phyloP scores from a whole-genome alignment of 2,888 invertebrate species.

The Drosophila incognita region DNA sequence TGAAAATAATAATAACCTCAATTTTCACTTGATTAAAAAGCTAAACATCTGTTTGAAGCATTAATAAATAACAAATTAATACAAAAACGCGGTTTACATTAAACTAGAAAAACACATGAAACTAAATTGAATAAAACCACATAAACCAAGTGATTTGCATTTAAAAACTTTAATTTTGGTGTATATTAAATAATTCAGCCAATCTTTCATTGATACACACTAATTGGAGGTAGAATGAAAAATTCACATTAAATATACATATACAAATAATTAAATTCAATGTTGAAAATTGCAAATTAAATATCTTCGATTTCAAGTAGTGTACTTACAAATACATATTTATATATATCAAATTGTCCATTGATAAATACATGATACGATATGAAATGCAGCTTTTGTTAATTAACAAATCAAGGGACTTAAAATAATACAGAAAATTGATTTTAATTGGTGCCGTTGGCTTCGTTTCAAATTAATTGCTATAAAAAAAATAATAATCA shows the following conservation, averaged over 20 bases:
- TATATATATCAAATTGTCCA: no score
- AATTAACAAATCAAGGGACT: background rate
- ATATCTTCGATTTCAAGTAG: background rate
- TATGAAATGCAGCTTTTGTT: background rate
- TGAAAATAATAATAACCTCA: background rate
- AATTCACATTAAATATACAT: background rate
- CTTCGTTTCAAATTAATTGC: conserved; percentile 3
- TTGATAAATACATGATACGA: background rate
- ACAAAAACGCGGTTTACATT: background rate
- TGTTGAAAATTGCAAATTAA: background rate
- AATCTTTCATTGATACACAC: background rate
- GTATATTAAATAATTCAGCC: background rate
- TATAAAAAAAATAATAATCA: background rate
- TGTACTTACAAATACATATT: no score
- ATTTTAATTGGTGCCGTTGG: background rate
- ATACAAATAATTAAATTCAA: background rate
- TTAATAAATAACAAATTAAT: background rate
- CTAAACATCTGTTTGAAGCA: background rate
- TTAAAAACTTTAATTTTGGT: background rate
- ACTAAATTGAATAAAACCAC: background rate
- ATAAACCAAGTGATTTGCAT: background rate
- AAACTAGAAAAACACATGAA: background rate
- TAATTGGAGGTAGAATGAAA: background rate
- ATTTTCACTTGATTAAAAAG: background rate
- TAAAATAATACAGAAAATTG: background rate